Conservation (phyloP, 1,140 invertebrate species). For the Brachionus asplanchnoidis region DNA sequence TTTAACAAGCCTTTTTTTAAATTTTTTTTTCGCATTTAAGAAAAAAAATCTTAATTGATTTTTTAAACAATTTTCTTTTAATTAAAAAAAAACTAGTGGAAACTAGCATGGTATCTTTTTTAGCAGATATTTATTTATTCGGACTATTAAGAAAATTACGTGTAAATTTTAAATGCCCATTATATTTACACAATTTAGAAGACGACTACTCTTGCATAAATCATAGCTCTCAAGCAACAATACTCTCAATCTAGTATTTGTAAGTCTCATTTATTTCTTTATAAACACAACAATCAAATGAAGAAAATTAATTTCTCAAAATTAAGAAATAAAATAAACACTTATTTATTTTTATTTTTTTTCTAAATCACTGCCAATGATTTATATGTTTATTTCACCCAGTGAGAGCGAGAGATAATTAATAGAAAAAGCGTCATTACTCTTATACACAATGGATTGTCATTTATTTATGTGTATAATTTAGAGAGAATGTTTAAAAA, state of each 20-base stretch:
- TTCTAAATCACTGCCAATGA: background rate
- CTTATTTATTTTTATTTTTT: background rate
- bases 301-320: background rate
- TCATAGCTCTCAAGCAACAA: background rate
- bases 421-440: background rate
- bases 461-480: background rate
- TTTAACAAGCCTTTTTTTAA: too few species aligned
- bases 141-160: background rate
- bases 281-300: background rate
- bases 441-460: background rate
- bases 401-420: background rate
- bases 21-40: too few species aligned
- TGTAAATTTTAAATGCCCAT: background rate
- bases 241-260: background rate
- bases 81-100: too few species aligned
- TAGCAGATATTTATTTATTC: too few species aligned
- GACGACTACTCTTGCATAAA: background rate
- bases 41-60: too few species aligned
- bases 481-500: background rate
- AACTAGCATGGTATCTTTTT: too few species aligned
- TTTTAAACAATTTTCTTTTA: too few species aligned
- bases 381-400: background rate
- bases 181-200: slow-evolving; percentile 11
- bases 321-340: background rate
- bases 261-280: background rate